A percentile compares a stretch with the other conserved stretches of the same genome.
Conservation (phyloP, 2,888 invertebrate genomes). For the Phorcus lineatus region DNA sequence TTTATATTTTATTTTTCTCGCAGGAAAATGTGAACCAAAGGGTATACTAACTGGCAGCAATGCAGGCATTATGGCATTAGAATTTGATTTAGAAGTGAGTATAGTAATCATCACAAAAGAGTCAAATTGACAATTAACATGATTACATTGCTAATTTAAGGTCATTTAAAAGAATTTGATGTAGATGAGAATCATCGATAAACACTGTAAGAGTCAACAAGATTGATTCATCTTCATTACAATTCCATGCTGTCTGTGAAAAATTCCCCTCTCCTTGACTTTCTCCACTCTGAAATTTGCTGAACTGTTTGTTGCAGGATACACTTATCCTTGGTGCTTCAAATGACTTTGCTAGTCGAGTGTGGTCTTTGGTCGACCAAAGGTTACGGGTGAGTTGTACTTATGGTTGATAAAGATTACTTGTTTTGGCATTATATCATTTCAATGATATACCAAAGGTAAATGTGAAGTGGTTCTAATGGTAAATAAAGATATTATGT, state of each 20-base stretch:
- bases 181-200: background rate
- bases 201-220: no score
- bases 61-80: slow-evolving; percentile 95
- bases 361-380: slow-evolving; percentile 95
- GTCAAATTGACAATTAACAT: background rate
- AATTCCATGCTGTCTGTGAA: no score
- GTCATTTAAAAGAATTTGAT: background rate
- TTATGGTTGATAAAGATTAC: no score
- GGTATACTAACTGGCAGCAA: slow-evolving; percentile 91
- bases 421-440: no score
- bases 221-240: no score
- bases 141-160: background rate
- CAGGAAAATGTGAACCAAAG: slow-evolving; percentile 70
- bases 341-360: slow-evolving; percentile 95
- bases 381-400: slow-evolving; percentile 86
- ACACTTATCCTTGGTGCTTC: slow-evolving; percentile 92
- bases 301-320: slow-evolving; percentile 77
- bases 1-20: slow-evolving; percentile 25
- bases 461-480: no score
- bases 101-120: background rate
- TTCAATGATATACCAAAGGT: no score
- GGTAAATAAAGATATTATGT: no score
- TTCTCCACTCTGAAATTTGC: no score
- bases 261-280: no score
- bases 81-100: slow-evolving; percentile 88